Percentiles rank a stretch among this genome's conserved stretches.
Conservation (phyloP, 1,140 invertebrate species). For the Hycleus cichorii region DNA sequence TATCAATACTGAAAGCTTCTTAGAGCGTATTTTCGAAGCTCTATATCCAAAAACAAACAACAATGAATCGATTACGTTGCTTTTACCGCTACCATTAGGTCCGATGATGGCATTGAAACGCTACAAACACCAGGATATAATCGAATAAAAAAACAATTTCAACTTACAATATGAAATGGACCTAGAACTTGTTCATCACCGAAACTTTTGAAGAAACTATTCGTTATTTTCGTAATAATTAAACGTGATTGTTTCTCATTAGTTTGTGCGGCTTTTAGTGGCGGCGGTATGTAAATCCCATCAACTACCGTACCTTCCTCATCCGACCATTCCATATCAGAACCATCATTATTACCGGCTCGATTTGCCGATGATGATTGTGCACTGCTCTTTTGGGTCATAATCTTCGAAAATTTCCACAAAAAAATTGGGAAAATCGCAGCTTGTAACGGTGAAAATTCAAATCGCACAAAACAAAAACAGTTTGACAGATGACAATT, state of each 20-base stretch:
- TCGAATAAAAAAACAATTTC: background rate
- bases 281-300: constrained; percentile 86
- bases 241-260: constrained; percentile 69
- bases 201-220: constrained; percentile 97
- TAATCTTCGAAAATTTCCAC: background rate
- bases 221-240: constrained; percentile 88
- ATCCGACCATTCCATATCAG: constrained; percentile 36
- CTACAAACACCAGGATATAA: constrained; percentile 44
- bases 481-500: too few species aligned
- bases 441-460: too few species aligned
- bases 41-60: constrained; percentile 98
- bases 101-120: constrained; percentile 96
- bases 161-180: constrained; percentile 72
- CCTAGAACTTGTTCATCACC: constrained; percentile 72
- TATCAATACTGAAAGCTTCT: constrained; percentile 89
- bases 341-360: background rate
- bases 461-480: too few species aligned
- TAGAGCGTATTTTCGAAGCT: constrained; percentile 91
- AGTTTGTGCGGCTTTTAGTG: constrained; percentile 61
- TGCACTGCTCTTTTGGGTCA: background rate
- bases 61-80: constrained; percentile 99
- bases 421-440: background rate
- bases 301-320: constrained; percentile 57
- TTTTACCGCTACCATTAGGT: constrained; percentile 99
- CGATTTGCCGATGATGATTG: background rate